Conservation (phyloP, 2,797 vertebrate species). For the Myripristis murdjan region DNA sequence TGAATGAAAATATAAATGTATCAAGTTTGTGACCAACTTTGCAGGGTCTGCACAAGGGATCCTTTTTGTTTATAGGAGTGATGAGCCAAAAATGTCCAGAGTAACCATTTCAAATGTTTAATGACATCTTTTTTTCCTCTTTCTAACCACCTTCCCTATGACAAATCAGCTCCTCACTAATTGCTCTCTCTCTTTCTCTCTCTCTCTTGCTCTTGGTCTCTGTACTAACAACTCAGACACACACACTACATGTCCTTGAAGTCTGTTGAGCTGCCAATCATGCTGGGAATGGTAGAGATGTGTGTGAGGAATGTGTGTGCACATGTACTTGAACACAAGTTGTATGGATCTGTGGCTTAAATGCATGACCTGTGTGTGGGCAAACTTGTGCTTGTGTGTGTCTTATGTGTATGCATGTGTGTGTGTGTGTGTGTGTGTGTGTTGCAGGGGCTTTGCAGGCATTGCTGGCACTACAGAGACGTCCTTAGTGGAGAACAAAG, state of each 20-base stretch:
- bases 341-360: conserved; percentile 23
- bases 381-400: not conserved
- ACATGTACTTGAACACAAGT: not conserved
- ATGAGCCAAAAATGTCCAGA: conserved; percentile 3
- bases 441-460: conserved; percentile 34
- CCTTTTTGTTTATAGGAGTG: not conserved
- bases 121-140: not conserved
- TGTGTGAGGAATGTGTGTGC: conserved; percentile 21
- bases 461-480: conserved; percentile 62
- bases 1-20: not conserved
- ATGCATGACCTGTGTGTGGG: conserved; percentile 18
- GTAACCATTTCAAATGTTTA: not conserved
- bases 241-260: not conserved
- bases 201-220: too few relatives aligned
- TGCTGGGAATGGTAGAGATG: not conserved
- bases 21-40: not conserved
- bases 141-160: not conserved
- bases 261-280: not conserved
- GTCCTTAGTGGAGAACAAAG: conserved; percentile 75
- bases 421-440: conserved; percentile 25
- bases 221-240: not conserved
- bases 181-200: too few relatives aligned
- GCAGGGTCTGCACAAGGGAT: not conserved
- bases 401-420: conserved; percentile 21
- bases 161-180: not conserved